These are phyloP conservation scores for Adineta ricciae DNA, from an alignment of 2,888 invertebrate species.

Conservation along the genomic window DNA sequence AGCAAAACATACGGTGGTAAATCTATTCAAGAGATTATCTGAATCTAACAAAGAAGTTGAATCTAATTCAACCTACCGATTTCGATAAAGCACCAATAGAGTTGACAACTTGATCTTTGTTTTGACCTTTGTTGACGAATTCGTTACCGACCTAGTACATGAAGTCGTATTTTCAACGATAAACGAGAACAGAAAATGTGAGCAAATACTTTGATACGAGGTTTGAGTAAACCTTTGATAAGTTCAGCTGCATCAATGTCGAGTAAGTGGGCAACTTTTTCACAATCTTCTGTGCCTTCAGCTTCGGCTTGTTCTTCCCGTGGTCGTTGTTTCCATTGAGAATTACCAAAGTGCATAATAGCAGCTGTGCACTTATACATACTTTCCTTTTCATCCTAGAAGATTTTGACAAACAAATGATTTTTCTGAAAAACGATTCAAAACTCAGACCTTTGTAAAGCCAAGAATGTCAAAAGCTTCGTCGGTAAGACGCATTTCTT, in stretches of 20 bases:
- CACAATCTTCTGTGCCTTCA: constrained; percentile 66
- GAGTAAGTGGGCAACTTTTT: constrained; percentile 78
- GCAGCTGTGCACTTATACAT: constrained; percentile 93
- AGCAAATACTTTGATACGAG: constrained; percentile 87
- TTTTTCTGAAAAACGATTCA: neutral
- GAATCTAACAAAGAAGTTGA: no score
- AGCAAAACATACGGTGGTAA: constrained; percentile 56
- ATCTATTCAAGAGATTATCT: no score
- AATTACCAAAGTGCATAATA: constrained; percentile 99
- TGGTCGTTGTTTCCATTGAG: constrained; percentile 99
- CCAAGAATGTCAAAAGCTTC: constrained; percentile 98
- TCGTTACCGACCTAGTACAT: constrained; percentile 65
- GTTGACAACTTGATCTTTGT: constrained; percentile 63
- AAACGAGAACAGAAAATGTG: no score
- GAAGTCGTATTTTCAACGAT: neutral
- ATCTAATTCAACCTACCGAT: constrained; percentile 38
- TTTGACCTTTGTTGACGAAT: constrained; percentile 96
- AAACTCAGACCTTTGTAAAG: constrained; percentile 62
- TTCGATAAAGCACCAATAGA: constrained; percentile 52
- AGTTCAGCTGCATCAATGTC: constrained; percentile 75
- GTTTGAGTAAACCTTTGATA: constrained; percentile 70
- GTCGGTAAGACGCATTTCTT: constrained; percentile 62
- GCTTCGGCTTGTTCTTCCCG: constrained; percentile 99
- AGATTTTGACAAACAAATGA: neutral
- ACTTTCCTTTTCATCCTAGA: constrained; percentile 69